Evolutionary conservation across 1,140 invertebrate species (phyloP), one percentile per base, ranked within the genome.

Genomic region (Hyphantria cunea): DNA sequence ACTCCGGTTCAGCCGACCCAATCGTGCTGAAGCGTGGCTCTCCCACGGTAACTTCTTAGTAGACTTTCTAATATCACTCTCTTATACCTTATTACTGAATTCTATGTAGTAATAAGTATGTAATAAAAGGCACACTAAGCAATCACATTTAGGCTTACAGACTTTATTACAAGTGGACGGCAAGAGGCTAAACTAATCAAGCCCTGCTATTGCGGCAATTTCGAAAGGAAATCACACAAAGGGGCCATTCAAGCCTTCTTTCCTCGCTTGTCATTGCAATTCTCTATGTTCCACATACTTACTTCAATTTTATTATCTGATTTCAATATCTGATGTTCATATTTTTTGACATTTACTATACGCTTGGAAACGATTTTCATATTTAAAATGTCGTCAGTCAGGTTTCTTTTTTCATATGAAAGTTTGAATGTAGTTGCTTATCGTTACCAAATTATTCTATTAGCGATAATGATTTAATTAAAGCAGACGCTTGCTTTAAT

Each of bases 141-240:
- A 58, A 58, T 58, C 45, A 58, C 55, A 58, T 58, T 41, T 33
- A 41, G 34, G 13, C 9, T 13, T 39, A 44, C 39, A 49, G 55
- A 48, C 44, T 31, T 52, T 15, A 3, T 44, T 66, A 39, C 41
- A 42, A 64, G 61, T 63, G 61, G 55, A 41, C 39, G 39, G 54
- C 53, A 56, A 51, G 53, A 62, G 69, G 70, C 66, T 77, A 81
- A 76, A 68, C 63, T 69, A 79, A 77, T 79, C 68, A 74, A 64
- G 44, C 25, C 52, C 60, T 51, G 66, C 68, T 73, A 68, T 80
- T 72, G 70, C 63, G 47, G 67, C 74, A 75, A 81, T 76, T 78
- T 72, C 65, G 59, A 67, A 53, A 74, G 66, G 74, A 25, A 81
- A 79, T 76, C 71, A 66, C 54, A 71, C 73, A 76, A 77, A 79